A percentile compares a stretch with the other conserved stretches of the same genome.
Evolutionary conservation across 2,113 vertebrate genomes (phyloP).

Genomic region (Prunella himalayana): DNA sequence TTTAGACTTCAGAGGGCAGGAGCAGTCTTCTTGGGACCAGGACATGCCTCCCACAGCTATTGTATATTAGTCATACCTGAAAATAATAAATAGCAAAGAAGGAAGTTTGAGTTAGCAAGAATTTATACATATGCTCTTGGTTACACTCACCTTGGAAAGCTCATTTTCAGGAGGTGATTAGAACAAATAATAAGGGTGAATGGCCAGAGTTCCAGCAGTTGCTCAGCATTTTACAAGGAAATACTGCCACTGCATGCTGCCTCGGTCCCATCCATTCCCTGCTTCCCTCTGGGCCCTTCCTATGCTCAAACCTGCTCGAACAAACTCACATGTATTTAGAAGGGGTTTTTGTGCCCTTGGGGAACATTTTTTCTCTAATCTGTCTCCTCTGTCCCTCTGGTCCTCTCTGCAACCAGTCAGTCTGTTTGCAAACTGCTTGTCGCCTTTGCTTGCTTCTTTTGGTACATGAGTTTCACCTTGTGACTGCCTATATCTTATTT

Average conservation of each 20-base stretch:
- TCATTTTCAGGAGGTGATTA: not conserved
- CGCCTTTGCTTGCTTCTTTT: not conserved
- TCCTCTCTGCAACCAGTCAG: not conserved
- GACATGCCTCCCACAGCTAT: not conserved
- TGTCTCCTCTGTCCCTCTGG: not conserved
- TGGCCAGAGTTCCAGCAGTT: not conserved
- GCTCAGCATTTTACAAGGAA: not conserved
- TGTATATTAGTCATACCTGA: not conserved
- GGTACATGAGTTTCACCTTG: not conserved
- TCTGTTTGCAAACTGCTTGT: not conserved
- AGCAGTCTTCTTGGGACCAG: not conserved
- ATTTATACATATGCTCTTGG: not conserved
- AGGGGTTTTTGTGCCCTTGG: not conserved
- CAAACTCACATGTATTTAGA: not conserved
- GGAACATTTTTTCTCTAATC: slow-evolving; percentile 14
- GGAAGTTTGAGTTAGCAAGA: not conserved
- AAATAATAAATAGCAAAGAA: not conserved
- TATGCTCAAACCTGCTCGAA: not conserved
- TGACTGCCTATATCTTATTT: not conserved
- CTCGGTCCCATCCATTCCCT: not conserved
- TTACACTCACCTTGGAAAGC: not conserved
- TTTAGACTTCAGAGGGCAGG: not conserved
- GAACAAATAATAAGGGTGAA: not conserved
- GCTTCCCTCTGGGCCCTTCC: not conserved
- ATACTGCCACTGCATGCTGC: not conserved